Conservation (phyloP, 2,113 vertebrate species). For the Blennius ocellaris region DNA sequence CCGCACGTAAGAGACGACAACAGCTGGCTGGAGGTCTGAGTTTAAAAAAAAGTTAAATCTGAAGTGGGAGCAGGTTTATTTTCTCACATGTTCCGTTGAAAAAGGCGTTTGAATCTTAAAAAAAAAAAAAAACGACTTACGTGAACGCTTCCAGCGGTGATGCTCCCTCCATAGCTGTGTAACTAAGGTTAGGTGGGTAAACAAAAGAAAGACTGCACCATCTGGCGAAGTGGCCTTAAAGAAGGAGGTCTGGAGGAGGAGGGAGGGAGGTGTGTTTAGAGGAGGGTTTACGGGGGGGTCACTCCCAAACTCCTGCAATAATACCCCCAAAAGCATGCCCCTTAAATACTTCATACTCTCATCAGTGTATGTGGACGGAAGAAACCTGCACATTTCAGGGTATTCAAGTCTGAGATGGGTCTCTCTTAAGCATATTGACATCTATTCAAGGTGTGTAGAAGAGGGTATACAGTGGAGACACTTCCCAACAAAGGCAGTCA, state of each 20-base stretch:
- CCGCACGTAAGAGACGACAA: slow-evolving; percentile 13
- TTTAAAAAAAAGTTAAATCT: slow-evolving; percentile 37
- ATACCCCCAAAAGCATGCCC: too few species aligned
- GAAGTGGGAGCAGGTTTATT: slow-evolving; percentile 46
- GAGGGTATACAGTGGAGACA: too few species aligned
- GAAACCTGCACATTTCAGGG: too few species aligned
- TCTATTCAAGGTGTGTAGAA: too few species aligned
- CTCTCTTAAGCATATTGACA: too few species aligned
- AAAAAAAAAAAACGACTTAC: slow-evolving; percentile 61
- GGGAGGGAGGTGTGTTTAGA: slow-evolving; percentile 60
- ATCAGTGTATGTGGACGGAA: too few species aligned
- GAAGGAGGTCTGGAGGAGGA: slow-evolving; percentile 55
- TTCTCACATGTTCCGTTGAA: not conserved
- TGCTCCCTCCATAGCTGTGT: slow-evolving; percentile 64
- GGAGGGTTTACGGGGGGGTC: slow-evolving; percentile 30
- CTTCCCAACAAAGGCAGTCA: too few species aligned
- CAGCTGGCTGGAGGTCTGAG: slow-evolving; percentile 53
- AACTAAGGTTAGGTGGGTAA: slow-evolving; percentile 72
- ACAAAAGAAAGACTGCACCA: slow-evolving; percentile 83
- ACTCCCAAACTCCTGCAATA: too few species aligned
- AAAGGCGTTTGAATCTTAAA: slow-evolving; percentile 27
- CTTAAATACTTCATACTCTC: too few species aligned
- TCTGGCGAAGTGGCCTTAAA: slow-evolving; percentile 77
- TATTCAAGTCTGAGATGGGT: too few species aligned
- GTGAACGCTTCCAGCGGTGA: slow-evolving; percentile 32